Percentiles rank a stretch among this genome's conserved stretches.
phyloP scores from a whole-genome alignment of 2,113 vertebrate genomes.

The Gymnogyps californianus region DNA sequence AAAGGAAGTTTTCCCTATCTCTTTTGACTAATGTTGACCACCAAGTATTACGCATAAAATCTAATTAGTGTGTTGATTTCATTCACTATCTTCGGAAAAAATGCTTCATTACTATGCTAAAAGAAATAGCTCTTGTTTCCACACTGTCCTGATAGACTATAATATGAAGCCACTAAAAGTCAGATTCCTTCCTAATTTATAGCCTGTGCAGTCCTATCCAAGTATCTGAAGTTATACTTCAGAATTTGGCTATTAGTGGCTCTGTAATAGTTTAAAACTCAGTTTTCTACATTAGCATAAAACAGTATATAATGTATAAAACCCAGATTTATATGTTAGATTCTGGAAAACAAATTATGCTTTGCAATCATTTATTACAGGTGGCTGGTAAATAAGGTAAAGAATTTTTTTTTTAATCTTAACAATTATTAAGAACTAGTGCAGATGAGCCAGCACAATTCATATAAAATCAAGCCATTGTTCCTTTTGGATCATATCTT shows the following conservation, averaged over 20 bases:
- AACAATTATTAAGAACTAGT: not conserved
- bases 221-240: not conserved
- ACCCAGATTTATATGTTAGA: not conserved
- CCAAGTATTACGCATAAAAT: slow-evolving; percentile 15
- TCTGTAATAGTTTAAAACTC: not conserved
- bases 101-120: slow-evolving; percentile 44
- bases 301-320: not conserved
- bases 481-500: not conserved
- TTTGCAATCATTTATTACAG: not conserved
- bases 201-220: not conserved
- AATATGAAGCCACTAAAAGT: not conserved
- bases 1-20: not conserved
- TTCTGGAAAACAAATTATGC: not conserved
- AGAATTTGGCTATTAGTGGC: not conserved
- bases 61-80: slow-evolving; percentile 32
- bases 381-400: not conserved
- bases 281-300: not conserved
- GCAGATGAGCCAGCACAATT: not conserved
- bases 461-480: not conserved
- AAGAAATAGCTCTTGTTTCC: slow-evolving; percentile 14
- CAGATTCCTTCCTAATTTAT: not conserved
- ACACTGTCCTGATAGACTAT: not conserved
- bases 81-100: slow-evolving; percentile 22
- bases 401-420: not conserved
- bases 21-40: not conserved